Evolutionary conservation across 2,113 vertebrate species (phyloP), one percentile per base, ranked within the genome.

Genomic region (Cyprinus carpio): DNA sequence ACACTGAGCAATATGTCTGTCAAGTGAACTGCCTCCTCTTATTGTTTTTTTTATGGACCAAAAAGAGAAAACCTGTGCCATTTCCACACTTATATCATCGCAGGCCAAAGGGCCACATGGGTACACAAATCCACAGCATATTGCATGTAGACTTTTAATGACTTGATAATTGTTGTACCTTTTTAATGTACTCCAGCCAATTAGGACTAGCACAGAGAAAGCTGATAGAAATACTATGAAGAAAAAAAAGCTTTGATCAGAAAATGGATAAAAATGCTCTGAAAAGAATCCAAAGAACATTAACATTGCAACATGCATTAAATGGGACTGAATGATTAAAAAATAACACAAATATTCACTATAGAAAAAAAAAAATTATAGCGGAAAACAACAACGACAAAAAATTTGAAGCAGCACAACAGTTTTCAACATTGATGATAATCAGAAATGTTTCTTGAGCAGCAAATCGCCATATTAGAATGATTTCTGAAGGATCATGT

Each of bases 11-110:
- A 82, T 81, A 69, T 80, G 76, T 82, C 77, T 51, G n/a, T 75
- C 78, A 69, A 64, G 81, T 64, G 69, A 62, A 46, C 71, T 82
- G 67, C 76, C 64, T 77, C 85, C 71, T 88, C 65, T 25, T 77
- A 69, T 79, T 86, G 71, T 23, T 84, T 40, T n/a, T n/a, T 58
- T n/a, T 62, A 64, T 49, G 72, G 51, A 79, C 54, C 3, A 27
- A 43, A 69, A 80, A 49, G 13, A 37, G 60, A n/a, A 84, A 81
- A 81, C 18, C 86, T 37, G 62, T 29, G 31, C 15, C 23, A 62
- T 69, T 72, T 77, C 49, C 54, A 13, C 1, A 1, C 67, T 83
- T 69, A 27, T 31, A 62, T 84, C 74, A 69, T 71, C 43, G 31
- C 56, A 85, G 37, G 80, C 51, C 31, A 80, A 79, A 60, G 23